These are phyloP conservation scores for Antechinus flavipes DNA, from an alignment of 2,113 vertebrate species.

Conservation along the genomic window DNA sequence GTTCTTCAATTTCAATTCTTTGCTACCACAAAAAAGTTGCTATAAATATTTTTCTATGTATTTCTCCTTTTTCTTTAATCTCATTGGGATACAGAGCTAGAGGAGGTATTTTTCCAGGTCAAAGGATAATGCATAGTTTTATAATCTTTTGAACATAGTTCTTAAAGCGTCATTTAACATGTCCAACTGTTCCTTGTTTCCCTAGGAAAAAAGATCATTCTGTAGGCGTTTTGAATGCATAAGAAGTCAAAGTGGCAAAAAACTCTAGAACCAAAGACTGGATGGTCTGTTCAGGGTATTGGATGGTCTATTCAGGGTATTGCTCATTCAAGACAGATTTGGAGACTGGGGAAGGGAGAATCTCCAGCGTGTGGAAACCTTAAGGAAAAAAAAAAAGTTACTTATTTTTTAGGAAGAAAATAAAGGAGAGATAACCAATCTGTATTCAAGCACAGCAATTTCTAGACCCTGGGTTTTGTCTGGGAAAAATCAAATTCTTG, in stretches of 20 bases:
- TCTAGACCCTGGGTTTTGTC: not conserved
- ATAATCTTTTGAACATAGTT: too few relatives aligned
- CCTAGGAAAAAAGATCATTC: not conserved
- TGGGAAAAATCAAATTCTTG: not conserved
- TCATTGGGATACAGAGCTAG: too few relatives aligned
- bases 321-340: not conserved
- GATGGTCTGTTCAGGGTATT: not conserved
- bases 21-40: too few relatives aligned
- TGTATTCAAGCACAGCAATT: not conserved
- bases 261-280: not conserved
- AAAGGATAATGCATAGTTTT: too few relatives aligned
- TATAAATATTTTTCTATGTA: too few relatives aligned
- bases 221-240: conserved; percentile 6
- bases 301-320: not conserved
- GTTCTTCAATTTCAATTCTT: too few relatives aligned
- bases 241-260: conserved; percentile 14
- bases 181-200: not conserved
- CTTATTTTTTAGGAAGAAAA: not conserved
- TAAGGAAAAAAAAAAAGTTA: not conserved
- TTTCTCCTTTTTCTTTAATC: too few relatives aligned
- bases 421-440: not conserved
- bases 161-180: not conserved
- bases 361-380: not conserved
- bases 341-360: not conserved
- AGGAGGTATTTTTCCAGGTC: too few relatives aligned